Evolutionary conservation across 2,797 vertebrate species (phyloP).

Genomic region (Chrosomus eos): DNA sequence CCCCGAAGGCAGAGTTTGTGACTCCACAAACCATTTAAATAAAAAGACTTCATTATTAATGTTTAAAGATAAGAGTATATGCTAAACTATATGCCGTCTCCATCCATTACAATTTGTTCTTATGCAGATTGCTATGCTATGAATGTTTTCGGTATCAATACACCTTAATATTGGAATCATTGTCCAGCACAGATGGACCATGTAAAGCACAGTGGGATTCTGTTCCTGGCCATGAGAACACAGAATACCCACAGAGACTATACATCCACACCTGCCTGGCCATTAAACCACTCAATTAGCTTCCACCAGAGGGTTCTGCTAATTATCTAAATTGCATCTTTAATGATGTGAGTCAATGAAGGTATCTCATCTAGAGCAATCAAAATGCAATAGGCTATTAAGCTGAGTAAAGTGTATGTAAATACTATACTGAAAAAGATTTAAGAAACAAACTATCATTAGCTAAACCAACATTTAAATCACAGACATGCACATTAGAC

Average conservation of each 20-base stretch:
- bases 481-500: no score
- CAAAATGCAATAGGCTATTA: constrained; percentile 21
- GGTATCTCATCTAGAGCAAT: constrained; percentile 1
- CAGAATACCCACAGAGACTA: constrained; percentile 35
- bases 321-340: constrained; percentile 53
- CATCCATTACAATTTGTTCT: background rate
- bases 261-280: constrained; percentile 17
- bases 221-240: constrained; percentile 19
- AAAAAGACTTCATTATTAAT: background rate
- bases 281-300: constrained; percentile 56
- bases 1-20: background rate
- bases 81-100: background rate
- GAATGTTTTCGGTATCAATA: background rate
- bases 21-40: background rate
- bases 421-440: constrained; percentile 11
- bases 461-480: background rate
- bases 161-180: background rate
- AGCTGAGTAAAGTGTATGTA: background rate
- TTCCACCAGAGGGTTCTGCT: constrained; percentile 57
- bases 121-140: background rate
- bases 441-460: background rate
- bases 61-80: background rate
- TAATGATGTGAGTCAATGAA: constrained; percentile 37
- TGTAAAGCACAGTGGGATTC: constrained; percentile 5
- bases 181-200: constrained; percentile 26